Evolutionary conservation across 30 jellyfish, hydroid and myxozoan species (phyloP).

Genomic region (Phacellophora camtschatica): DNA sequence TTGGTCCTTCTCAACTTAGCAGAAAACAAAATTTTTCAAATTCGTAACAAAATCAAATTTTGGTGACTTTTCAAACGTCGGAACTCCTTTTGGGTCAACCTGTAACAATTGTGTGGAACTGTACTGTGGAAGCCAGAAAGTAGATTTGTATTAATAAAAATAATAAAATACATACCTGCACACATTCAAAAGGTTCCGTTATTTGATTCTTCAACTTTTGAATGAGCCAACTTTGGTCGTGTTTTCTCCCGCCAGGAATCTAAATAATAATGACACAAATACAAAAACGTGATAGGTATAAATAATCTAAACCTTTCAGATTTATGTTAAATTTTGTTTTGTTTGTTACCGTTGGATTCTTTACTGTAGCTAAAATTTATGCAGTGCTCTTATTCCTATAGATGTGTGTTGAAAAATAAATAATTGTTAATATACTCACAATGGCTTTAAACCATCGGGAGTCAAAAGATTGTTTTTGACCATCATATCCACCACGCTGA

Average conservation of each 20-base stretch:
- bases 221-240: conserved; percentile 67
- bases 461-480: conserved; percentile 8
- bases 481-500: neutral
- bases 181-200: conserved; percentile 57
- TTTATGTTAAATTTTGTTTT: no score
- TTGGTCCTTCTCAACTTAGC: no score
- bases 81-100: neutral
- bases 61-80: no score
- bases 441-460: conserved; percentile 50
- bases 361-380: neutral
- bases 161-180: conserved; percentile 17
- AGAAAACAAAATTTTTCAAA: no score
- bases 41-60: no score
- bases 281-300: no score
- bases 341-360: no score
- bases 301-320: no score
- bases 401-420: neutral
- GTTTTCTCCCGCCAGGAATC: conserved; percentile 78
- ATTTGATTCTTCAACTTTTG: conserved; percentile 21
- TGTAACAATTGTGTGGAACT: neutral
- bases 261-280: no score
- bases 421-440: neutral
- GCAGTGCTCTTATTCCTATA: neutral
- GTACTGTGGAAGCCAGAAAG: neutral
- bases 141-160: neutral